phyloP scores from a whole-genome alignment of 1,140 invertebrate species.

The Meloidogyne hapla region DNA sequence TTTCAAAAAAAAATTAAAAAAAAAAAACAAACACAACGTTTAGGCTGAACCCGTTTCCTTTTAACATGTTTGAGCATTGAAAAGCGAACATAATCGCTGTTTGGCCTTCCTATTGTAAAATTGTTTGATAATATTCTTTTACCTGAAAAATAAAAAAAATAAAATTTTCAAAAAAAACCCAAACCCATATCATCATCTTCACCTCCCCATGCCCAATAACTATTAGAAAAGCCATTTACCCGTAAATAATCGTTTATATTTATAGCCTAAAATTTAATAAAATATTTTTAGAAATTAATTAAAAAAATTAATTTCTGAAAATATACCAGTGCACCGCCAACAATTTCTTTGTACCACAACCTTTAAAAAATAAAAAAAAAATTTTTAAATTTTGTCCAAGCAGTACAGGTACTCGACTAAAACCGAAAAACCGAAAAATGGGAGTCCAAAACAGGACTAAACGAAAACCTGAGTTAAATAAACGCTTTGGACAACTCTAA shows the following conservation, averaged over 20 bases:
- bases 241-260: conserved; percentile 71
- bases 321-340: conserved; percentile 72
- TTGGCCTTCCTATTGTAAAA: conserved; percentile 68
- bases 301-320: not conserved
- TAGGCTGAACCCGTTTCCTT: conserved; percentile 60
- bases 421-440: too few relatives aligned
- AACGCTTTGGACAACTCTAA: too few relatives aligned
- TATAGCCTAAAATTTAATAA: conserved; percentile 62
- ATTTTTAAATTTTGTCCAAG: too few relatives aligned
- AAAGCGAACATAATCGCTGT: conserved; percentile 64
- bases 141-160: conserved; percentile 38
- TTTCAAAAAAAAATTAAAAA: too few relatives aligned
- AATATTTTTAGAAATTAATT: not conserved
- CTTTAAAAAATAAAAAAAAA: conserved; percentile 13
- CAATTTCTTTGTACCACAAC: conserved; percentile 81
- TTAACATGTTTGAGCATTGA: conserved; percentile 64
- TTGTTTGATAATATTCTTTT: conserved; percentile 62
- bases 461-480: too few relatives aligned
- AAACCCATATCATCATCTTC: conserved; percentile 80
- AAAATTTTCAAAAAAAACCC: conserved; percentile 20
- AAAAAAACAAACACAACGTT: conserved; percentile 53
- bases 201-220: conserved; percentile 77
- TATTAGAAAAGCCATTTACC: conserved; percentile 88
- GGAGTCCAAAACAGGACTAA: too few relatives aligned
- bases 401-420: too few relatives aligned